A percentile compares a stretch with the other conserved stretches of the same genome.
These are phyloP conservation scores for Heliocidaris tuberculata DNA, from an alignment of 35 echinoderm and acorn worm species.

Conservation along the genomic window DNA sequence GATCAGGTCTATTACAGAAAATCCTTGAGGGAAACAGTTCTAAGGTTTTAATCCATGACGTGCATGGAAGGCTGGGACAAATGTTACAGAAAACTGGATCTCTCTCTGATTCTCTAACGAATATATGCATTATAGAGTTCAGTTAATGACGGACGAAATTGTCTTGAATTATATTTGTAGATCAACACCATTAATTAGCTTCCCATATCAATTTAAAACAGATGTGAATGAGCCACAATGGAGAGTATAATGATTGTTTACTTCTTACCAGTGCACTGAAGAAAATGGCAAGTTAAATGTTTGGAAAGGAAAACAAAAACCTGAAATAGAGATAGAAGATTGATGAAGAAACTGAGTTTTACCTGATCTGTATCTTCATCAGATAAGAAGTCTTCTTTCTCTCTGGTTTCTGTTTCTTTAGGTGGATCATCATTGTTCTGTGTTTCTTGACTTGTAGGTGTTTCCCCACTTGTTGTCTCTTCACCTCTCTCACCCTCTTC, in stretches of 20 bases:
- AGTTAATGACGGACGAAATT: background rate
- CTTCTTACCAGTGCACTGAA: background rate
- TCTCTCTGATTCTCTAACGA: background rate
- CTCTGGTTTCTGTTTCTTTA: slow-evolving; percentile 39
- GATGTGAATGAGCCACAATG: background rate
- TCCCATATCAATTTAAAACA: background rate
- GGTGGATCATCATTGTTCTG: slow-evolving; percentile 16
- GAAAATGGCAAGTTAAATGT: background rate
- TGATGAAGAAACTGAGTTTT: background rate
- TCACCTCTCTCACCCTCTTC: slow-evolving; percentile 43
- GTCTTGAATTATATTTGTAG: background rate
- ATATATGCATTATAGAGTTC: background rate
- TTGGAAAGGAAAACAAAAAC: background rate
- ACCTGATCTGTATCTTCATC: slow-evolving; percentile 57
- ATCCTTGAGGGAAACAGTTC: background rate
- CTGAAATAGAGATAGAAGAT: background rate
- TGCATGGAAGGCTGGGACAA: background rate
- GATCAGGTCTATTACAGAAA: background rate
- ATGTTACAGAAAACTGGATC: background rate
- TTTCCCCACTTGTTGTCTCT: slow-evolving; percentile 39
- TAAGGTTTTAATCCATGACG: background rate
- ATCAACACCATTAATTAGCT: background rate
- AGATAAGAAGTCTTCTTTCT: slow-evolving; percentile 52
- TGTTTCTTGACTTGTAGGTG: background rate
- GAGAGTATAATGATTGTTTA: background rate